A percentile compares a stretch with the other conserved stretches of the same genome.
phyloP scores from a whole-genome alignment of 2,888 invertebrate genomes.

The Tetrapedia diversipes region DNA sequence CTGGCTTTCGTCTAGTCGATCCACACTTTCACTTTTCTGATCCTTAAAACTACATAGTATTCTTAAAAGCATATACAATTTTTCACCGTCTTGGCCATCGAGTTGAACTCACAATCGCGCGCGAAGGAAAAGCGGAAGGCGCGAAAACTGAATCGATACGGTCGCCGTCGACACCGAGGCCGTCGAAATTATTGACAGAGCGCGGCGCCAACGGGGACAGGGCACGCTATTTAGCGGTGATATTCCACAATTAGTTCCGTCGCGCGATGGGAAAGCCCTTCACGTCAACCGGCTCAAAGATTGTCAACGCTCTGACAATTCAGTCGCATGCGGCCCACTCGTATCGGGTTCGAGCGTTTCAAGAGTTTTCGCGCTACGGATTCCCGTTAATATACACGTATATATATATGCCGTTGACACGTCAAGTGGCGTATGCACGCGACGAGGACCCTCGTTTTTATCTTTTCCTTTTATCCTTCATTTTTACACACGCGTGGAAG shows the following conservation, averaged over 20 bases:
- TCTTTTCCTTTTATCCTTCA: background rate
- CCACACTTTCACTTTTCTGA: no score
- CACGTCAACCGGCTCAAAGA: conserved; percentile 36
- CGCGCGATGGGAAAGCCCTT: conserved; percentile 32
- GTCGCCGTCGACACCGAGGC: conserved; percentile 23
- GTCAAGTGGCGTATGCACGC: conserved; percentile 39
- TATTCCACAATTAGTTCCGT: conserved; percentile 57
- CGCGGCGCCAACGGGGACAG: conserved; percentile 33
- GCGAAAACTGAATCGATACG: conserved; percentile 50
- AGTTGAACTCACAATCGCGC: conserved; percentile 6
- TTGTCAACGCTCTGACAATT: conserved; percentile 60
- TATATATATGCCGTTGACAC: conserved; percentile 38
- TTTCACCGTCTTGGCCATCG: background rate
- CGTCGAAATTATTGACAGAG: conserved; percentile 60
- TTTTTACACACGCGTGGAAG: conserved; percentile 8
- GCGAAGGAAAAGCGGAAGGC: conserved; percentile 16
- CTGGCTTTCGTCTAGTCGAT: no score
- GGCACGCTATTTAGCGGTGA: conserved; percentile 40
- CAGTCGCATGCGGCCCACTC: conserved; percentile 57
- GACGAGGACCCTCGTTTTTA: conserved; percentile 27
- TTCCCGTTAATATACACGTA: conserved; percentile 54
- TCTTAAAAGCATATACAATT: conserved; percentile 7
- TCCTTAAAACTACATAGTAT: no score
- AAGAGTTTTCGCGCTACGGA: conserved; percentile 54
- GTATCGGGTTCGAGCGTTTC: conserved; percentile 45